Conservation (phyloP, 2,113 vertebrate genomes). For the Copsychus sechellarum region DNA sequence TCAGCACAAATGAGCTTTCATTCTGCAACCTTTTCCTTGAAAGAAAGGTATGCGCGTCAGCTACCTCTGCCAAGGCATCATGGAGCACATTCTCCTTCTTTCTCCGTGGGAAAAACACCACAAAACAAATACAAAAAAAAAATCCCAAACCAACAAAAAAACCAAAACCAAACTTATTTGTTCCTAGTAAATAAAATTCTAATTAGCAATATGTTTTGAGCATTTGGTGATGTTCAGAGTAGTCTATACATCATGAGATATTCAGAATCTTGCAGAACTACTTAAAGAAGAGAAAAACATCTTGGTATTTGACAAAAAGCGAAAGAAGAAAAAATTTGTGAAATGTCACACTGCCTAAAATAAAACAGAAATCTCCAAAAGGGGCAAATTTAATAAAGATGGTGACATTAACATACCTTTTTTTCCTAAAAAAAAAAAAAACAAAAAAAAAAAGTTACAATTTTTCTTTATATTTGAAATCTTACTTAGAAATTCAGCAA, state of each 20-base stretch:
- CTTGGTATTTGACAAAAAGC: background rate
- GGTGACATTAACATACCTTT: background rate
- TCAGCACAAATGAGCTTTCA: background rate
- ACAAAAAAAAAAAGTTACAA: background rate
- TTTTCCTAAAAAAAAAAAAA: background rate
- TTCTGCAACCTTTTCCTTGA: background rate
- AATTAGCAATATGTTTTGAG: background rate
- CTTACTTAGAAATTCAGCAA: background rate
- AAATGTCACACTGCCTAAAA: slow-evolving; percentile 14
- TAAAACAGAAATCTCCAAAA: background rate
- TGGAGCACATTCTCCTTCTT: background rate
- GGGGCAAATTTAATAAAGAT: background rate
- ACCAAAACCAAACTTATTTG: accelerated
- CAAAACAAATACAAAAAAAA: background rate
- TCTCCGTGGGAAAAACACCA: background rate
- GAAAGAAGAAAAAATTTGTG: background rate
- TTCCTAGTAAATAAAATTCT: background rate
- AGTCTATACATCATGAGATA: background rate
- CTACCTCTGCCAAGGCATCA: background rate
- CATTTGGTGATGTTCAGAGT: background rate
- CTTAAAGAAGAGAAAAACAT: background rate
- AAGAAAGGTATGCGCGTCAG: background rate
- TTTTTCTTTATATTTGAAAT: background rate
- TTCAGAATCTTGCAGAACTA: background rate
- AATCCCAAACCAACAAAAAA: background rate